Percentiles rank a stretch among this genome's conserved stretches.
Evolutionary conservation across 2,888 invertebrate species (phyloP).

Genomic region (Cotesia congregata): DNA sequence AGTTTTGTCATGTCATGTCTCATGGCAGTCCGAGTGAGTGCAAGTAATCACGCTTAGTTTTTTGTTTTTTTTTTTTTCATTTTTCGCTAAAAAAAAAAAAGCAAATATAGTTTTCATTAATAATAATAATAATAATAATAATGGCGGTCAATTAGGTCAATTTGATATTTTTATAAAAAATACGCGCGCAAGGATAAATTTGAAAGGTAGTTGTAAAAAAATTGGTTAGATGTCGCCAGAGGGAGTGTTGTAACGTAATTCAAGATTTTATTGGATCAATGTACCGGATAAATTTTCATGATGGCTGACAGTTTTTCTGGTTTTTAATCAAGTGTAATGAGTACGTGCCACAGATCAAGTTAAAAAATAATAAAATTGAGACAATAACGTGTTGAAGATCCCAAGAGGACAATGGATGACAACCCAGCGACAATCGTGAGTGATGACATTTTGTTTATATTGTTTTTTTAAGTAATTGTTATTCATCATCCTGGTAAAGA

Average conservation of each 20-base stretch:
- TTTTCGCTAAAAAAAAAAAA: too few relatives aligned
- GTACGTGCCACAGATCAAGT: constrained; percentile 13
- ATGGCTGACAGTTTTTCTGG: constrained; percentile 51
- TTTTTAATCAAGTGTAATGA: constrained; percentile 42
- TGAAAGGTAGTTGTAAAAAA: not conserved
- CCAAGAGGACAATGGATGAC: constrained; percentile 45
- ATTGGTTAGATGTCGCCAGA: constrained; percentile 42
- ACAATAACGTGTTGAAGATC: not conserved
- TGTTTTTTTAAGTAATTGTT: constrained; percentile 27
- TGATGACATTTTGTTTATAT: constrained; percentile 39
- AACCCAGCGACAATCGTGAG: constrained; percentile 57
- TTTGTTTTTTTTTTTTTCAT: too few relatives aligned
- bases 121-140: too few relatives aligned
- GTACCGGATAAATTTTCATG: constrained; percentile 47
- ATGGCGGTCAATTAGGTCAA: too few relatives aligned
- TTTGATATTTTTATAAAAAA: not conserved
- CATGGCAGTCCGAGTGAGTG: too few relatives aligned
- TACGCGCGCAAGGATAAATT: not conserved
- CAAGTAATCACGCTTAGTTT: too few relatives aligned
- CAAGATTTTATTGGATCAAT: constrained; percentile 38
- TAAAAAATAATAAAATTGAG: constrained; percentile 20
- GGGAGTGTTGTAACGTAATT: constrained; percentile 24
- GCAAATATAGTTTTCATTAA: too few relatives aligned
- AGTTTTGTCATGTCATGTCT: too few relatives aligned
- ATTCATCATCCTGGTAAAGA: not conserved